phyloP scores from a whole-genome alignment of 2,888 invertebrate species.

The Drosophila suboccidentalis region DNA sequence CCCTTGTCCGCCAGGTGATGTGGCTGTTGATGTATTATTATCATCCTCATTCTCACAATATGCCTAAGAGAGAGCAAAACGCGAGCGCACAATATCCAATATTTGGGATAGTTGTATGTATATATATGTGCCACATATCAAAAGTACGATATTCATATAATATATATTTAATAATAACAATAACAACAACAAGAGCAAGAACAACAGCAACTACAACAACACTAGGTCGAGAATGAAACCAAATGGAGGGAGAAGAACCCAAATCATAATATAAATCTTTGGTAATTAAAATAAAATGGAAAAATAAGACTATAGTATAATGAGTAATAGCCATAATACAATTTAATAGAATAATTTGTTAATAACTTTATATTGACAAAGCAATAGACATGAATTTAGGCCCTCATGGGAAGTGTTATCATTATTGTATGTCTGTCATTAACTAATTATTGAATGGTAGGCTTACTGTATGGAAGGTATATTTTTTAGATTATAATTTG shows the following conservation, averaged over 20 bases:
- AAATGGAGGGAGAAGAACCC: background rate
- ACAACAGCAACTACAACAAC: slow-evolving; percentile 37
- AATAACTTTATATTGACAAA: slow-evolving; percentile 6
- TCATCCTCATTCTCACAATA: slow-evolving; percentile 85
- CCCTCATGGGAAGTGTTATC: background rate
- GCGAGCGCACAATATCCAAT: slow-evolving; percentile 74
- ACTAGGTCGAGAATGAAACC: slow-evolving; percentile 54
- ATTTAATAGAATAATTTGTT: background rate
- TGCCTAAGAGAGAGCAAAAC: slow-evolving; percentile 83
- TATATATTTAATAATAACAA: slow-evolving; percentile 26
- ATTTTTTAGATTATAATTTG: background rate
- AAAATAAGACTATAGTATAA: background rate
- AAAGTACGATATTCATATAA: slow-evolving; percentile 37
- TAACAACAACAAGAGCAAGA: slow-evolving; percentile 40
- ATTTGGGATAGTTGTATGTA: slow-evolving; percentile 56
- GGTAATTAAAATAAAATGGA: background rate
- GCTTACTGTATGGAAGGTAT: background rate
- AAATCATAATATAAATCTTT: background rate
- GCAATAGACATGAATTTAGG: background rate
- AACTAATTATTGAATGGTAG: slow-evolving; percentile 6
- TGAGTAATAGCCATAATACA: background rate
- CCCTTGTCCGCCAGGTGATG: slow-evolving; percentile 87
- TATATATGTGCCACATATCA: slow-evolving; percentile 34
- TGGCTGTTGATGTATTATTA: slow-evolving; percentile 85
- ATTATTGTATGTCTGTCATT: background rate